Base-by-base conservation (phyloP, 2,888 invertebrate genomes). In the Ypsolopha scabrella region DNA sequence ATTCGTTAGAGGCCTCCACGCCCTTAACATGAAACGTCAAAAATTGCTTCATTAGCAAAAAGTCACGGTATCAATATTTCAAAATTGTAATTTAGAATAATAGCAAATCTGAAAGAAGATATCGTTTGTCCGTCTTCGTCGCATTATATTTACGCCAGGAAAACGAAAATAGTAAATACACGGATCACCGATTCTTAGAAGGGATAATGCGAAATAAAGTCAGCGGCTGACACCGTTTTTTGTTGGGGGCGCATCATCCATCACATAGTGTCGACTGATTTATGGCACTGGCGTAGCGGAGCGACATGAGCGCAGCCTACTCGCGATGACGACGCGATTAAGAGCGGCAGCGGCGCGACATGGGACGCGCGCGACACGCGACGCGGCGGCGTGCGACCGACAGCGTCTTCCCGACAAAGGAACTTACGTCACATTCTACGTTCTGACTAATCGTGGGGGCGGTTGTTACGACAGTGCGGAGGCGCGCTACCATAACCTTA, bases 191-290 rank as follows among this genome's bases (percentile, higher is more conserved):
- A 46, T 51, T 38, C 45, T 48, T 50, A 52, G 45, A 44, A 45
- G 57, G 58, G 59, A 62, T 62, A 60, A 61, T 60, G 58, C 50
- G 56, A 63, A 63, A 70, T 65, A 66, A 58, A 62, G 60, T 60
- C 63, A 58, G 57, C 48, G 59, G 58, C 56, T 60, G 60, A 60
- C 61, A 58, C 59, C 62, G 63, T 69, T 76, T 80, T 79, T 79
- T 72, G 63, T 61, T 58, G 64, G 59, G 62, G 65, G 68, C 68
- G 65, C 64, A 70, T 74, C 77, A 80, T 81, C 73, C 66, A 81
- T 81, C 81, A 80, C 71, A 67, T 63, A 63, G 67, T 65, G 73
- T 67, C 74, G 75, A 74, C 80, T 82, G 82, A 85, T 85, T 82
- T 81, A 83, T 81, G 78, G 75, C 70, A 68, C 68, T 58, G 68